A percentile compares a stretch with the other conserved stretches of the same genome.
phyloP scores from a whole-genome alignment of 2,113 vertebrate genomes.

The Pelusios castaneus region DNA sequence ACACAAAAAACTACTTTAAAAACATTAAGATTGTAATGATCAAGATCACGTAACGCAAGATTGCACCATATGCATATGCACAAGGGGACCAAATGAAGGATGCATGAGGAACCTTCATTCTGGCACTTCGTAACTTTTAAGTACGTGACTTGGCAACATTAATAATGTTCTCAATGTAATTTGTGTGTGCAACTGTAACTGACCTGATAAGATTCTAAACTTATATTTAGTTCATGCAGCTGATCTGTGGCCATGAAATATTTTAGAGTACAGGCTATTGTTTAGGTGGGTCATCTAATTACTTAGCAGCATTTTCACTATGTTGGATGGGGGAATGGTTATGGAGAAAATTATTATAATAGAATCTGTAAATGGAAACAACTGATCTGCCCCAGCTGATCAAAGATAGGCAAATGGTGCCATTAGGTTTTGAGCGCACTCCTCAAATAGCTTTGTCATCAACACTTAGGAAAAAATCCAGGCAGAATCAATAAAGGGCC shows the following conservation, averaged over 20 bases:
- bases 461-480: background rate
- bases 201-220: background rate
- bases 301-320: background rate
- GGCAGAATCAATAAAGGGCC: background rate
- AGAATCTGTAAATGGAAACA: background rate
- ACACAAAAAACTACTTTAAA: background rate
- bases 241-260: background rate
- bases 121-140: background rate
- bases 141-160: background rate
- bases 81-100: background rate
- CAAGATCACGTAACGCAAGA: background rate
- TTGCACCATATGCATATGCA: background rate
- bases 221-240: background rate
- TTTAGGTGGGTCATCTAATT: background rate
- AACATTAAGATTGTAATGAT: background rate
- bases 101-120: background rate
- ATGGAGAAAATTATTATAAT: background rate
- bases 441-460: background rate
- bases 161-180: background rate
- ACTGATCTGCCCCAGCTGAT: slow-evolving; percentile 7
- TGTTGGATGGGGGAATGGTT: background rate
- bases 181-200: background rate
- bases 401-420: background rate
- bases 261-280: background rate
- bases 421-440: background rate